Percentiles rank a stretch among this genome's conserved stretches.
phyloP scores from a whole-genome alignment of 2,888 invertebrate genomes.

The Nycteola revayana region DNA sequence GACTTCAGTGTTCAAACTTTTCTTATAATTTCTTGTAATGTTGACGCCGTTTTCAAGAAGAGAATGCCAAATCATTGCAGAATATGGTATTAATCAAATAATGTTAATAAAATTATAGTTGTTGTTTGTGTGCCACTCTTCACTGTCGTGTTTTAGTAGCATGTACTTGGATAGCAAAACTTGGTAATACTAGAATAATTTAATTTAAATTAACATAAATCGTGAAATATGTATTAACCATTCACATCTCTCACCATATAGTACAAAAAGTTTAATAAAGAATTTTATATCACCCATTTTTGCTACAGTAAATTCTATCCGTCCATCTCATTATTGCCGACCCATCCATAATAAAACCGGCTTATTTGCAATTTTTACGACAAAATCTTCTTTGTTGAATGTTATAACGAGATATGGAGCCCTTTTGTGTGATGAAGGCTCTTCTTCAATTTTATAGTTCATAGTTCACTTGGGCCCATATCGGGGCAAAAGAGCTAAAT shows the following conservation, averaged over 20 bases:
- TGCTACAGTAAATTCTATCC: conserved; percentile 31
- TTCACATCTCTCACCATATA: too few relatives aligned
- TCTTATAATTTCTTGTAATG: conserved; percentile 7
- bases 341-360: conserved; percentile 50
- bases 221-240: too few relatives aligned
- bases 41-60: not conserved
- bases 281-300: conserved; percentile 32
- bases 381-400: conserved; percentile 55
- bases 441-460: conserved; percentile 79
- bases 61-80: too few relatives aligned
- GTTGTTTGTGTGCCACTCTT: too few relatives aligned
- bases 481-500: conserved; percentile 59
- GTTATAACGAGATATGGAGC: conserved; percentile 60
- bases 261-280: conserved; percentile 28
- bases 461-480: conserved; percentile 64
- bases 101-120: too few relatives aligned
- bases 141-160: too few relatives aligned
- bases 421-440: conserved; percentile 65
- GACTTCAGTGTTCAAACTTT: conserved; percentile 18
- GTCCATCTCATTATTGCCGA: conserved; percentile 56
- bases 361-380: conserved; percentile 77
- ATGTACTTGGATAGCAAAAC: too few relatives aligned
- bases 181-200: too few relatives aligned
- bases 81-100: too few relatives aligned
- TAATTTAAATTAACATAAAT: too few relatives aligned